Percentiles rank a stretch among this genome's conserved stretches.
Evolutionary conservation across 2,113 vertebrate species (phyloP).

Genomic region (Caracal caracal): DNA sequence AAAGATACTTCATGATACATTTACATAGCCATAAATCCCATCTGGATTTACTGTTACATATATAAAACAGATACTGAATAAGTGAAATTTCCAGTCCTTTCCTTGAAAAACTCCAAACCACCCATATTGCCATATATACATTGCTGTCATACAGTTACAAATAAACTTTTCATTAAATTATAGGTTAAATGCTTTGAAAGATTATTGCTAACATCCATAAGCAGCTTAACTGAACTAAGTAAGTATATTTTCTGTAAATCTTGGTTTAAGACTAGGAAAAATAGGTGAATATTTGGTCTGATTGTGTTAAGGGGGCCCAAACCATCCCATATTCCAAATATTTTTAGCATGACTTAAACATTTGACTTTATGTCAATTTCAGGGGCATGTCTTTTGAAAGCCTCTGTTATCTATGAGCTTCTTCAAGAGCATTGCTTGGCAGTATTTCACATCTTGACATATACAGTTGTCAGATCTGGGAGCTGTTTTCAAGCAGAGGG

Average conservation of each 20-base stretch:
- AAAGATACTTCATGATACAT: neutral
- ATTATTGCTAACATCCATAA: neutral
- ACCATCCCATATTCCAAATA: neutral
- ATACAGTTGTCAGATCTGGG: neutral
- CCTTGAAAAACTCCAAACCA: neutral
- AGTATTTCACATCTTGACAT: neutral
- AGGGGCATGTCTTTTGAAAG: neutral
- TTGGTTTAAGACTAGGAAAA: neutral
- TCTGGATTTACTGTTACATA: neutral
- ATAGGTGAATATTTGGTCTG: neutral
- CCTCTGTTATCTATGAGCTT: neutral
- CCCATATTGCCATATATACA: neutral
- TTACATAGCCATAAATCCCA: neutral
- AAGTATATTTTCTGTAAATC: neutral
- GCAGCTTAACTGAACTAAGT: neutral
- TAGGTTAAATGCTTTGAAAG: conserved; percentile 4
- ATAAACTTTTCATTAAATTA: conserved; percentile 1
- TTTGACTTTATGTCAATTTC: neutral
- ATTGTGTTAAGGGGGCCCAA: neutral
- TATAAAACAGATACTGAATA: neutral
- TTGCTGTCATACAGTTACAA: neutral
- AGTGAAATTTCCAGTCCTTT: neutral
- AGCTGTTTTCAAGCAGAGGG: neutral
- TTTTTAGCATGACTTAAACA: neutral
- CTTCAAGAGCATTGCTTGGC: neutral